Evolutionary conservation across 35 echinoderm and acorn worm genomes (phyloP).

Genomic region (Strongylocentrotus purpuratus): DNA sequence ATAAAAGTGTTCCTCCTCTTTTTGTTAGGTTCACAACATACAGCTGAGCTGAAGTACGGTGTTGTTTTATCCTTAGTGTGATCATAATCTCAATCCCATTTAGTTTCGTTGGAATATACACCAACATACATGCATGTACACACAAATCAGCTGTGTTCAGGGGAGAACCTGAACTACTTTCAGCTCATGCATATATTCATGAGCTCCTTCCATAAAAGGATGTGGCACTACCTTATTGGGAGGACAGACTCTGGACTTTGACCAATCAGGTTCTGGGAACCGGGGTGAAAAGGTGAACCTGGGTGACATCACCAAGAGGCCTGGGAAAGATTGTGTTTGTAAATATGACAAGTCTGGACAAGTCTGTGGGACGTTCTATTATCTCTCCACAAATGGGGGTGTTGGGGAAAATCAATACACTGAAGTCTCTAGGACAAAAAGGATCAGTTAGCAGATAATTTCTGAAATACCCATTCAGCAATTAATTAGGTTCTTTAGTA

Average conservation of each 20-base stretch:
- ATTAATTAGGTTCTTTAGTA: background rate
- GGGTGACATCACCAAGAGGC: slow-evolving; percentile 14
- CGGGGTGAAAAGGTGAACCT: slow-evolving; percentile 17
- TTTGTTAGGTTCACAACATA: background rate
- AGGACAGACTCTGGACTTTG: background rate
- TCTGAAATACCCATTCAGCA: background rate
- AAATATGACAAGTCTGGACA: slow-evolving; percentile 28
- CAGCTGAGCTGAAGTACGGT: background rate
- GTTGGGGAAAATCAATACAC: background rate
- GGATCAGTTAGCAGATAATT: background rate
- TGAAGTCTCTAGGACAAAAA: background rate
- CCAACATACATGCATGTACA: background rate
- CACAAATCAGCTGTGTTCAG: background rate
- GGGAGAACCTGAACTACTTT: slow-evolving; percentile 27
- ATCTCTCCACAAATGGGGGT: background rate
- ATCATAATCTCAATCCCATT: background rate
- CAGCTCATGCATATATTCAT: slow-evolving; percentile 26
- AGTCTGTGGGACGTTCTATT: slow-evolving; percentile 24
- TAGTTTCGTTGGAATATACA: background rate
- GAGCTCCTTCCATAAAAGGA: slow-evolving; percentile 1
- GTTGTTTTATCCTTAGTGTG: background rate
- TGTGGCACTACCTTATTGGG: slow-evolving; percentile 18
- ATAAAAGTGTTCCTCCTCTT: background rate
- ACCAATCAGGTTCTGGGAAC: slow-evolving; percentile 8
- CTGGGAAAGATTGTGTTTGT: slow-evolving; percentile 11